Base-by-base conservation (phyloP, 2,113 vertebrate species). In the Gulo gulo region DNA sequence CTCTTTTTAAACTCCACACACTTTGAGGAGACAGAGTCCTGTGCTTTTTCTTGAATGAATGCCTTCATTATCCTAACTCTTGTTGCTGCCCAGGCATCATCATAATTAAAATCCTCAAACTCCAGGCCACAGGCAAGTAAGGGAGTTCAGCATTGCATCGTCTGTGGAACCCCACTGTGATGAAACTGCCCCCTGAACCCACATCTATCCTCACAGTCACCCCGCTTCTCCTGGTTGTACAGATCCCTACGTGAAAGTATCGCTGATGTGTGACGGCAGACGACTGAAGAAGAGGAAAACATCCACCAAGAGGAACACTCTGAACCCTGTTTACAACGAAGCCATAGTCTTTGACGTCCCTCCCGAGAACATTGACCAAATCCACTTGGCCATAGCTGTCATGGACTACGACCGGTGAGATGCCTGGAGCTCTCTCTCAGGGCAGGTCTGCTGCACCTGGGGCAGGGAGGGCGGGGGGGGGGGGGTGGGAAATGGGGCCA, bases 371-470 rank as follows among this genome's bases (percentile, higher is more conserved):
- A 99, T 99, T 95, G 99, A 99, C 98, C 99, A 99, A 99, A 99
- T 99, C 99, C 99, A 99, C 98, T 98, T 99, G 98, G 99, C 99
- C 88, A 99, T 99, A 98, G 99, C 99, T n/a, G 99, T 99, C 98
- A 99, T 99, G 99, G 99, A 99, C 98, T 99, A 99, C 45, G 99
- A 99, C 99, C 99, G 99, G 99, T 99, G 98, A 99, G 99, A 98
- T 98, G 85, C 95, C 97, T 98, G 95, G 96, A 97, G 95, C 96
- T 97, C 80, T 74, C 76, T 89, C 36, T 79, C 59, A 21, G 34
- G 52, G 42, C n/a, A n/a, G 6, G 34, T 59, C 26, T 6, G 0
- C 71, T 26, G 12, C 52, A 34, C 45, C 79, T 36, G 3, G 63
- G 13, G 55, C 59, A 47, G 23, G 50, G 57, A 71, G 74, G 61